A percentile compares a stretch with the other conserved stretches of the same genome.
Conservation (phyloP, 2,797 vertebrate species). For the Onychomys torridus region DNA sequence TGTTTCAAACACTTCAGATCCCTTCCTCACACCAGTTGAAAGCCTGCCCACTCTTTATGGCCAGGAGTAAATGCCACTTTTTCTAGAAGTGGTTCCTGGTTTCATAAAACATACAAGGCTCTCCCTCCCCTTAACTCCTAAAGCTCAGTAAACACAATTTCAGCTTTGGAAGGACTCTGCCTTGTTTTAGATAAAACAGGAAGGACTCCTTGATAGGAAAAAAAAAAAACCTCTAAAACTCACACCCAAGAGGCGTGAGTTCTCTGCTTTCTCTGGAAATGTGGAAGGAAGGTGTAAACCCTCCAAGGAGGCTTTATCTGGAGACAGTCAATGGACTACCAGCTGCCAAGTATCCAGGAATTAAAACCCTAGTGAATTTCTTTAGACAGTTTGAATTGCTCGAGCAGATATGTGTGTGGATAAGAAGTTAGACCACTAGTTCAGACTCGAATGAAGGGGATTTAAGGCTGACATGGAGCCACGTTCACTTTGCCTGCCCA, state of each 20-base stretch:
- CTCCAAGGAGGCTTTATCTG: not conserved
- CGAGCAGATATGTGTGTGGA: not conserved
- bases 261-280: constrained; percentile 29
- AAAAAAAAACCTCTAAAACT: not conserved
- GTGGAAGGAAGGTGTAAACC: not conserved
- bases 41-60: not conserved
- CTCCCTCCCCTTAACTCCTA: not conserved
- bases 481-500: not conserved
- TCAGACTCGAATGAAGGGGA: not conserved
- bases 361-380: constrained; percentile 39
- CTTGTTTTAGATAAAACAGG: constrained; percentile 34
- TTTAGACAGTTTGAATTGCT: constrained; percentile 2
- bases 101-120: not conserved
- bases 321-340: constrained; percentile 12
- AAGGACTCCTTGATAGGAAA: not conserved
- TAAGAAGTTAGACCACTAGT: not conserved
- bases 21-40: not conserved
- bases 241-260: not conserved
- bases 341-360: not conserved
- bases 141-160: not conserved
- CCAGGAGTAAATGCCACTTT: not conserved
- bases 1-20: not conserved
- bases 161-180: not conserved
- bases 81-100: constrained; percentile 24
- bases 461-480: not conserved